Conservation (phyloP, 2,888 invertebrate genomes). For the Aricia artaxerxes region DNA sequence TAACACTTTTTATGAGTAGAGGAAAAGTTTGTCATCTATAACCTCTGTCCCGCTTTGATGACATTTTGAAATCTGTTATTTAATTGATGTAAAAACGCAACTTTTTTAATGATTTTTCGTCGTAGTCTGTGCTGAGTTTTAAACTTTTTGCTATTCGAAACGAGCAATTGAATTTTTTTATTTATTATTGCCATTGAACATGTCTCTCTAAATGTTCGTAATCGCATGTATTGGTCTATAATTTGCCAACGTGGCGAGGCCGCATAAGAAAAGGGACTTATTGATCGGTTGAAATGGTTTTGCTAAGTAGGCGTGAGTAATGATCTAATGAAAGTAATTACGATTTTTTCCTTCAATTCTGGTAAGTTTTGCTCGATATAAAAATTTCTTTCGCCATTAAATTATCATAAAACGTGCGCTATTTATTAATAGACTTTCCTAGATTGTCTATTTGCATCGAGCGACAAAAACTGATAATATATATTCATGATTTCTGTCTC, state of each 20-base stretch:
- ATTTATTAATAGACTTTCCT: slow-evolving; percentile 29
- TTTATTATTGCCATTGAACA: too few species aligned
- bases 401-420: slow-evolving; percentile 31
- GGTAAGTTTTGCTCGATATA: slow-evolving; percentile 15
- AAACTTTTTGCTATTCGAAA: too few species aligned
- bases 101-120: too few species aligned
- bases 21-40: too few species aligned
- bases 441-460: slow-evolving; percentile 28
- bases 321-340: slow-evolving; percentile 6
- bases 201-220: not conserved
- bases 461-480: slow-evolving; percentile 28
- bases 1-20: too few species aligned
- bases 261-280: not conserved
- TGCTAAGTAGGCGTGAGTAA: not conserved
- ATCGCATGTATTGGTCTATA: not conserved
- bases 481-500: slow-evolving; percentile 30
- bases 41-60: too few species aligned
- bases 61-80: too few species aligned
- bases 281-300: not conserved
- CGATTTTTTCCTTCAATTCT: slow-evolving; percentile 8
- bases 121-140: too few species aligned
- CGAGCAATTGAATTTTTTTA: too few species aligned
- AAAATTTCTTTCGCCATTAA: slow-evolving; percentile 24
- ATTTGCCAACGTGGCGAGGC: not conserved
- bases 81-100: too few species aligned